phyloP scores from a whole-genome alignment of 2,797 vertebrate species.

The Gymnocypris eckloni region DNA sequence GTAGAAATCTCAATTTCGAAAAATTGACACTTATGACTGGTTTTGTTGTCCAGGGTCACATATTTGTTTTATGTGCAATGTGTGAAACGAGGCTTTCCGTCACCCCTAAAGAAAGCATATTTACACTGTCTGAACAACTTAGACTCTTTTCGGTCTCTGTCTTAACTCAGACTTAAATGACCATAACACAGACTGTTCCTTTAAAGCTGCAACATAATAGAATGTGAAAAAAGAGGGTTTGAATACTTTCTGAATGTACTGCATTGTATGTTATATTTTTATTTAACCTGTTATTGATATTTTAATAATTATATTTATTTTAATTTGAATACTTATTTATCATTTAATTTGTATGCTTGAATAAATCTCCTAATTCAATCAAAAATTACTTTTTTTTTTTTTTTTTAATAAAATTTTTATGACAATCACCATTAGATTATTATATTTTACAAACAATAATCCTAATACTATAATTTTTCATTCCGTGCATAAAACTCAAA shows the following conservation, averaged over 20 bases:
- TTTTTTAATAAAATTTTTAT: too few relatives aligned
- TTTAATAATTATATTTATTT: too few relatives aligned
- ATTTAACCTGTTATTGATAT: too few relatives aligned
- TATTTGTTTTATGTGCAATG: too few relatives aligned
- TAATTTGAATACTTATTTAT: background rate
- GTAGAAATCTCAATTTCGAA: too few relatives aligned
- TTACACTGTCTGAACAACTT: too few relatives aligned
- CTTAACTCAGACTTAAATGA: background rate
- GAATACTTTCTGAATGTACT: background rate
- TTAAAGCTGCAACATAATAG: background rate
- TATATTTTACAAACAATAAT: background rate
- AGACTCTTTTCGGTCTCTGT: too few relatives aligned
- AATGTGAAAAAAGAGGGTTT: background rate
- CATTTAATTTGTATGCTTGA: background rate
- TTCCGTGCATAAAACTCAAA: background rate
- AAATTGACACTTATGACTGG: too few relatives aligned
- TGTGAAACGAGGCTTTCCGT: too few relatives aligned
- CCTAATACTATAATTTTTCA: background rate
- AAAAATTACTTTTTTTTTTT: background rate
- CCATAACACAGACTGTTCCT: background rate
- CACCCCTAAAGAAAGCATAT: too few relatives aligned
- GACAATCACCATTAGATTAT: background rate
- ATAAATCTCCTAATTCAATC: background rate
- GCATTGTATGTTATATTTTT: too few relatives aligned
- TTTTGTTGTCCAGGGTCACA: too few relatives aligned